Evolutionary conservation across 23 tunicate species (phyloP).

Genomic region (Diplosoma virens): DNA sequence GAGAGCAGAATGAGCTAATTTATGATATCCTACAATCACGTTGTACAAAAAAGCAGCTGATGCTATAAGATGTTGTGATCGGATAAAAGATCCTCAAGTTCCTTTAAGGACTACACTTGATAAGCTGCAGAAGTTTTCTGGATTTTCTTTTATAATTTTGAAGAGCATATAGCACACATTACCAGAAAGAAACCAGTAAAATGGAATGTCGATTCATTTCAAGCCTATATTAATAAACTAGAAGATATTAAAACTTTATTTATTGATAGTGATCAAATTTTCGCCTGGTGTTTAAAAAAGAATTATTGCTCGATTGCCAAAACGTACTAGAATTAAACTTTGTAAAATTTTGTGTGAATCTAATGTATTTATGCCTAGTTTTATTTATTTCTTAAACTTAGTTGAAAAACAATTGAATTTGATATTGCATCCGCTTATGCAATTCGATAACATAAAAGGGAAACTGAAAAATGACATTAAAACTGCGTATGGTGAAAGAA

Average conservation of each 20-base stretch:
- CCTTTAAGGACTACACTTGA: background rate
- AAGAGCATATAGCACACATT: background rate
- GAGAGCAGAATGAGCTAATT: background rate
- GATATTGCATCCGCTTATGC: slow-evolving; percentile 13
- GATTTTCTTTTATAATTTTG: background rate
- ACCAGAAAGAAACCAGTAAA: background rate
- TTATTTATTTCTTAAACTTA: too few species aligned
- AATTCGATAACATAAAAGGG: too few species aligned
- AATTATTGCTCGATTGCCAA: background rate
- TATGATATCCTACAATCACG: slow-evolving; percentile 10
- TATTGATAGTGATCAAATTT: background rate
- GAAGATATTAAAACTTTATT: slow-evolving; percentile 1
- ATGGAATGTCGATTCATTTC: slow-evolving; percentile 11
- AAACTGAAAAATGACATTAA: background rate
- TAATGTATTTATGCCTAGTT: background rate
- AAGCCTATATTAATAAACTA: too few species aligned
- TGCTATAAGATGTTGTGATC: slow-evolving; percentile 19
- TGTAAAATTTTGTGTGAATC: background rate
- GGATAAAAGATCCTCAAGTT: slow-evolving; percentile 14
- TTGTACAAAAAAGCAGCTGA: slow-evolving; percentile 1
- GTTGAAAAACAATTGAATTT: slow-evolving; percentile 1
- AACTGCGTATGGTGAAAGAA: background rate
- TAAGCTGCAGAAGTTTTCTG: slow-evolving; percentile 5
- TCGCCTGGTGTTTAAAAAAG: slow-evolving; percentile 7
- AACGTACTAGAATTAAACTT: background rate